Evolutionary conservation across 2,888 invertebrate genomes (phyloP), one percentile per base, ranked within the genome.

Genomic region (Caenorhabditis sulstoni): DNA sequence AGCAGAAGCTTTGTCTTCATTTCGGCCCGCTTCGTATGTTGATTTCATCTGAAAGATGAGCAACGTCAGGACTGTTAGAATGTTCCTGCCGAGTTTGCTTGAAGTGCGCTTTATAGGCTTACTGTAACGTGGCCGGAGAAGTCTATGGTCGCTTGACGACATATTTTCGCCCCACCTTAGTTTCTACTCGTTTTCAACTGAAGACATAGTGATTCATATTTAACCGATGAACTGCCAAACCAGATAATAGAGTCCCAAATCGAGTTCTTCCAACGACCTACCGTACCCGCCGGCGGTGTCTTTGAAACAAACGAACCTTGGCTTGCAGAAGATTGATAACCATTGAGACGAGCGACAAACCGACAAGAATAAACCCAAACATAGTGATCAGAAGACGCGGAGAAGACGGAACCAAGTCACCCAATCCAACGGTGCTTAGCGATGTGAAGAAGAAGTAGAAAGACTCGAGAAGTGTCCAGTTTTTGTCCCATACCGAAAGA

Each of bases 381-480:
- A 96, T 95, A 68, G 94, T 93, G 93, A 97, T 94, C 94, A 97
- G 95, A 85, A 93, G 94, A 90, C 94, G 93, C 0, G 96, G 95
- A 91, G 95, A 94, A 90, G 82, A 81, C 16, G 87, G 87, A 3
- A 87, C 85, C 14, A 87, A 66, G 49, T 87, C 87, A 9, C 87
- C 87, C 29, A 87, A 74, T 9, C 87, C 87, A 9, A 87, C 81
- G 1, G 87, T 87, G 49, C 85, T 84, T 94, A 96, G 95, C 0
- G 96, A 96, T 86, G 97, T 95, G 90, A 97, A 97, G 3, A 97
- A 95, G 90, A 97, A 97, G 91, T 97, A 97, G 91, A 97, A 96
- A 0, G 97, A 94, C 78, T 95, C 95, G 86, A 96, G 94, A 91
- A 95, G 94, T 11, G 93, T 93, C 97, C 97, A 97, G 45, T 91